Evolutionary conservation across 1,140 invertebrate species (phyloP), one percentile per base, ranked within the genome.

Genomic region (Saccostrea cuccullata): DNA sequence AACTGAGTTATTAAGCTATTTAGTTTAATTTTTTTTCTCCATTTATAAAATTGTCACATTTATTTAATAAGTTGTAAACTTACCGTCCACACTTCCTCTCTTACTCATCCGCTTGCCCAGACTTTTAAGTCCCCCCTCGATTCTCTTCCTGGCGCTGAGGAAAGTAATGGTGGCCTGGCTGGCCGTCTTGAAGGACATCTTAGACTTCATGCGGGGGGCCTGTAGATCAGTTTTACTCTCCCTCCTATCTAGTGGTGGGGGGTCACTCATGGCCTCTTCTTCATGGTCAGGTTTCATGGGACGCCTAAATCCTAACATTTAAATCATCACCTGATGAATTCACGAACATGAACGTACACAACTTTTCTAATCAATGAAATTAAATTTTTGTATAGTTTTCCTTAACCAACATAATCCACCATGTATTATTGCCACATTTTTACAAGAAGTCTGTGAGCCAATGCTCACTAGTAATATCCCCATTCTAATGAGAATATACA

Each of bases 111-210:
- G 90, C 85, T 93, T 94, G 3, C 91, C 90, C n/a, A 94, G 89
- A 84, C 87, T 92, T 87, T 94, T 94, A 6, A 94, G 90, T 23
- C 94, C 94, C 77, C 94, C 94, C 82, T 94, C 94, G 70, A 94
- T 93, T 55, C 92, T 91, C 87, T 93, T 93, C 20, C 94, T 89
- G n/a, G 94, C 93, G 90, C 93, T 94, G 15, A 95, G 91, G 84
- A 95, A 93, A 40, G 92, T 94, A 85, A 95, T 91, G 0, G 94
- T 94, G 20, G 94, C 94, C 86, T 94, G 94, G 86, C 94, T 93
- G 73, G 94, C 94, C 15, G 94, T 94, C 64, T 93, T 92, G 87
- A 95, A 95, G 15, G 94, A 95, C 94, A 95, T 95, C 55, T 93
- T 92, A 12, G 91, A 92, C 85, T 91, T 90, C 11, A 89, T 85